Conservation (phyloP, 2,888 invertebrate species). For the Drosophila imparisetae region DNA sequence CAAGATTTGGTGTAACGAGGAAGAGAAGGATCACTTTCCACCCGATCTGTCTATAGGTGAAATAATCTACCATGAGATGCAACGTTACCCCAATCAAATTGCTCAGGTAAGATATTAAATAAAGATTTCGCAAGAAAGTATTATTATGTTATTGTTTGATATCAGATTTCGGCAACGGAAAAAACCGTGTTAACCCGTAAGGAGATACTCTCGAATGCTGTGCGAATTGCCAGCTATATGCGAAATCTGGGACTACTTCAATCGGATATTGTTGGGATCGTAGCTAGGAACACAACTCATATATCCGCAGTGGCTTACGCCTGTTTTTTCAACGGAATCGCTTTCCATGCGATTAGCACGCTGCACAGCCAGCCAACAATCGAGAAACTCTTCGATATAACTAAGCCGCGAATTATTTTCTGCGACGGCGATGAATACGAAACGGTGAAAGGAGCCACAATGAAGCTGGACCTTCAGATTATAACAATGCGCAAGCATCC, state of each 20-base stretch:
- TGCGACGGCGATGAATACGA: conserved; percentile 43
- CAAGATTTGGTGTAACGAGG: conserved; percentile 26
- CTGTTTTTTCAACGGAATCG: conserved; percentile 51
- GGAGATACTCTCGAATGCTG: conserved; percentile 27
- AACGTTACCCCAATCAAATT: conserved; percentile 34
- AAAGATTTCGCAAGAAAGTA: neutral
- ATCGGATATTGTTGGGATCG: conserved; percentile 62
- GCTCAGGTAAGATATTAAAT: conserved; percentile 26
- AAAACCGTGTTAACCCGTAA: conserved; percentile 18
- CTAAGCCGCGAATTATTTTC: conserved; percentile 36
- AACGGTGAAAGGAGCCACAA: conserved; percentile 22
- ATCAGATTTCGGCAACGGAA: conserved; percentile 37
- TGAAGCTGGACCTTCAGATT: conserved; percentile 16
- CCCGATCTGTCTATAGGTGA: conserved; percentile 33
- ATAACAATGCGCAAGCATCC: conserved; percentile 34
- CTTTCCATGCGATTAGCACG: conserved; percentile 57
- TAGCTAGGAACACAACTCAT: conserved; percentile 57
- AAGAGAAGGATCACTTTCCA: conserved; percentile 18
- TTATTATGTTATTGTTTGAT: neutral
- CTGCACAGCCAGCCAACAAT: conserved; percentile 18
- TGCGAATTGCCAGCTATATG: conserved; percentile 46
- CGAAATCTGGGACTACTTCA: conserved; percentile 39
- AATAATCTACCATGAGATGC: conserved; percentile 37
- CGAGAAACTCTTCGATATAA: conserved; percentile 24
- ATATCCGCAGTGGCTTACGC: conserved; percentile 59